phyloP scores from a whole-genome alignment of 2,113 vertebrate species.

The Procavia capensis region DNA sequence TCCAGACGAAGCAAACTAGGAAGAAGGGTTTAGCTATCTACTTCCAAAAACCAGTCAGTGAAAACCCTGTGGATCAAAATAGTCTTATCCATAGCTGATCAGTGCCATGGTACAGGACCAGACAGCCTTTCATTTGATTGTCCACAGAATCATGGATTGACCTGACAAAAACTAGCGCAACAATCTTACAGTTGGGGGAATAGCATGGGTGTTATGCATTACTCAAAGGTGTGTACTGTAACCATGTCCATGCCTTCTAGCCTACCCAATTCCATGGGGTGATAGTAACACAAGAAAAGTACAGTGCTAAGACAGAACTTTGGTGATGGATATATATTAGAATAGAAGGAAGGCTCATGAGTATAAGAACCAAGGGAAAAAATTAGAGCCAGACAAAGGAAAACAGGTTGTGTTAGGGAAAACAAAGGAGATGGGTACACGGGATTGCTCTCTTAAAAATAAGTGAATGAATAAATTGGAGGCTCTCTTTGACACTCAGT shows the following conservation, averaged over 20 bases:
- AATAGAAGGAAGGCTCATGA: background rate
- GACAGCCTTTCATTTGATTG: too few relatives aligned
- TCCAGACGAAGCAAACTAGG: too few relatives aligned
- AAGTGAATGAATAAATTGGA: too few relatives aligned
- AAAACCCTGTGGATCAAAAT: too few relatives aligned
- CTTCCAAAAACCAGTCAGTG: too few relatives aligned
- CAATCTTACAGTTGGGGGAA: background rate
- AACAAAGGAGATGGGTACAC: background rate
- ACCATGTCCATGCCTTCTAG: too few relatives aligned
- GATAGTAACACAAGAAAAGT: background rate
- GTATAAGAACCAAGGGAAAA: background rate
- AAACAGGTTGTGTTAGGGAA: background rate
- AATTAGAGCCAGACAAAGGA: background rate
- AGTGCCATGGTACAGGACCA: too few relatives aligned
- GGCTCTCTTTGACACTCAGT: background rate
- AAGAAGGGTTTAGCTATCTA: too few relatives aligned
- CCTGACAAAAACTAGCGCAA: too few relatives aligned
- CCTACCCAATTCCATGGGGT: background rate
- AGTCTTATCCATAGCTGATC: too few relatives aligned
- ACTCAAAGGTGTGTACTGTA: background rate
- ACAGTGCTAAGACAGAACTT: background rate
- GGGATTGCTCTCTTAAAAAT: background rate
- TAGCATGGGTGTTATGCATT: background rate
- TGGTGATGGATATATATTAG: background rate
- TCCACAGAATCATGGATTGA: too few relatives aligned